A percentile compares a stretch with the other conserved stretches of the same genome.
Conservation (phyloP, 2,888 invertebrate species). For the Trachelus iudaicus region DNA sequence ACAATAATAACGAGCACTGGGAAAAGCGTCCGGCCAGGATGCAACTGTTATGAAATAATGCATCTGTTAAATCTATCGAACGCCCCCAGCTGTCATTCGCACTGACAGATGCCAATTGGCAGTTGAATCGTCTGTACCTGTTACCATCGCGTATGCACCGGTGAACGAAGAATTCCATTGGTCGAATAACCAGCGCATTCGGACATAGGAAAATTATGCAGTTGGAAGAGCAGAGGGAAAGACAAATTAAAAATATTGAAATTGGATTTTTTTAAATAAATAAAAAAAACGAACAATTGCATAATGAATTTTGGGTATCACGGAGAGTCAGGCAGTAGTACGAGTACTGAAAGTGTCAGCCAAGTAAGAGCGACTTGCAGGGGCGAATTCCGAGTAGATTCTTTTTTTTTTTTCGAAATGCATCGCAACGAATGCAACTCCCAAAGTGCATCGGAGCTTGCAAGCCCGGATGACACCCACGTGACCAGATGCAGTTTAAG, state of each 20-base stretch:
- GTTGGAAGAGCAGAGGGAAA: neutral
- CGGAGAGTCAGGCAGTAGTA: neutral
- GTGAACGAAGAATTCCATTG: neutral
- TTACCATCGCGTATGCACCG: neutral
- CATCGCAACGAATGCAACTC: neutral
- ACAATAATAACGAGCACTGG: slow-evolving; percentile 48
- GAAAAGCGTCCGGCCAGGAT: slow-evolving; percentile 20
- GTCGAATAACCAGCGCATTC: neutral
- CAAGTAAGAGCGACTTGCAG: neutral
- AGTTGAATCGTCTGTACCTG: neutral
- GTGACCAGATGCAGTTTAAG: neutral
- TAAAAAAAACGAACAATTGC: neutral
- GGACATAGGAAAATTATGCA: neutral
- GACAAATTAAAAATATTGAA: neutral
- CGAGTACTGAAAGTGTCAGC: neutral
- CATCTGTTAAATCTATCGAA: neutral
- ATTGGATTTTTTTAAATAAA: neutral
- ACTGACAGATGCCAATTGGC: neutral
- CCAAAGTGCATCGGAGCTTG: neutral
- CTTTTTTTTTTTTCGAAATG: neutral
- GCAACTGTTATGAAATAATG: slow-evolving; percentile 41
- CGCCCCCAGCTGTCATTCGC: neutral
- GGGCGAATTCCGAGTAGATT: neutral
- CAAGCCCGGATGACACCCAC: neutral
- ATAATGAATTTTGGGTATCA: neutral